Evolutionary conservation across 2,797 vertebrate species (phyloP).

Genomic region (Chromis chromis): DNA sequence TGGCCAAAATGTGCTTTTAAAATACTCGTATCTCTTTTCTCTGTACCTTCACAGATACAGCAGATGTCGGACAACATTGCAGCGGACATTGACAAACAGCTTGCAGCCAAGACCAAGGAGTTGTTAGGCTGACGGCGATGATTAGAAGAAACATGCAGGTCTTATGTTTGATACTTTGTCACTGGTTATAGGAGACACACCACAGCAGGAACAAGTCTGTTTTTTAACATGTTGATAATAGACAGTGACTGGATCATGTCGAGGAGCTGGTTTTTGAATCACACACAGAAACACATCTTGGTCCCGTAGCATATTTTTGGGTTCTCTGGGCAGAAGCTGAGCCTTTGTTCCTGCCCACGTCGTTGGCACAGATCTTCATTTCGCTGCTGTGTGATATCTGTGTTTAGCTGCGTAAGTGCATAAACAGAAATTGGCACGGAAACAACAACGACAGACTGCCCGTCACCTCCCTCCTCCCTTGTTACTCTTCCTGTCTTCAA

Average conservation of each 20-base stretch:
- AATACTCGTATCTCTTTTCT: neutral
- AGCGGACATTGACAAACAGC: slow-evolving; percentile 91
- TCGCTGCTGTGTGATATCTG: slow-evolving; percentile 57
- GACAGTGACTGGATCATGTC: slow-evolving; percentile 11
- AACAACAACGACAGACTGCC: slow-evolving; percentile 58
- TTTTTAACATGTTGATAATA: slow-evolving; percentile 7
- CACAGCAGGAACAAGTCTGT: slow-evolving; percentile 1
- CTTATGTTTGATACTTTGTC: slow-evolving; percentile 11
- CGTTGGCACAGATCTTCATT: slow-evolving; percentile 32
- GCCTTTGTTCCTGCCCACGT: slow-evolving; percentile 35
- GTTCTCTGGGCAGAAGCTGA: slow-evolving; percentile 13
- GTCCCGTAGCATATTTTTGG: slow-evolving; percentile 1
- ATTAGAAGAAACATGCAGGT: neutral
- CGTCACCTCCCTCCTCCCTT: slow-evolving; percentile 65
- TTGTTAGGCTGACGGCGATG: slow-evolving; percentile 85
- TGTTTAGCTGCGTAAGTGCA: slow-evolving; percentile 54
- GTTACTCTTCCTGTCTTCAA: slow-evolving; percentile 79
- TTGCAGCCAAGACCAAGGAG: slow-evolving; percentile 93
- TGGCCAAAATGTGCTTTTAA: neutral
- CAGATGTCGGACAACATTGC: slow-evolving; percentile 89
- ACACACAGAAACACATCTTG: neutral
- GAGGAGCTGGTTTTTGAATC: slow-evolving; percentile 1
- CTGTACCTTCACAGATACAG: slow-evolving; percentile 86
- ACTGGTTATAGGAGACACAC: slow-evolving; percentile 15
- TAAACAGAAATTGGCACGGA: slow-evolving; percentile 74